Evolutionary conservation across 1,140 invertebrate genomes (phyloP).

Genomic region (Aphaenogaster ashmeadi): DNA sequence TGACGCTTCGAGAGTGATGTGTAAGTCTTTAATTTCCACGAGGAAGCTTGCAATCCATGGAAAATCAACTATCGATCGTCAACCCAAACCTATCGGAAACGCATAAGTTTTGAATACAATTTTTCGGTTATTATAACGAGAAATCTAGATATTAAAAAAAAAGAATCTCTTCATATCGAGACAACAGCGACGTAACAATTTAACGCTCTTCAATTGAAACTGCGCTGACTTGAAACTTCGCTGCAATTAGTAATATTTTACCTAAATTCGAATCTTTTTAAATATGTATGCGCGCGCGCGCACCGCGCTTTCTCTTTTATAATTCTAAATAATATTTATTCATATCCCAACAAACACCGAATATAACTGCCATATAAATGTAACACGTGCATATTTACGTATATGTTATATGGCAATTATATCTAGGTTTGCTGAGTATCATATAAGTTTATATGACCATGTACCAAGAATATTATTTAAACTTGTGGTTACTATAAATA

Average conservation of each 20-base stretch:
- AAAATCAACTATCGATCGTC: slow-evolving; percentile 33
- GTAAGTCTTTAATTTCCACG: not conserved
- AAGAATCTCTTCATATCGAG: slow-evolving; percentile 12
- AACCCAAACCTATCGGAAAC: not conserved
- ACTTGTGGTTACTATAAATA: slow-evolving; percentile 27
- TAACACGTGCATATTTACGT: too few species aligned
- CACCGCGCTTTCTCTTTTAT: not conserved
- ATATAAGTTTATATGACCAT: slow-evolving; percentile 34
- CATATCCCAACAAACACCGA: not conserved
- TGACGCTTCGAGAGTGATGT: not conserved
- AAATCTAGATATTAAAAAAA: slow-evolving; percentile 21
- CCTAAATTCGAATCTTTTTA: not conserved
- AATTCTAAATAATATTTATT: slow-evolving; percentile 23
- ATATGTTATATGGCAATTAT: too few species aligned
- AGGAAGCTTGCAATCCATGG: not conserved
- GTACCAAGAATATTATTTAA: slow-evolving; percentile 46
- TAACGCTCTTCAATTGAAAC: not conserved
- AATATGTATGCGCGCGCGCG: slow-evolving; percentile 6
- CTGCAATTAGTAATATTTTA: slow-evolving; percentile 18
- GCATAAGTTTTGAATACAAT: not conserved
- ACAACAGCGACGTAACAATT: not conserved
- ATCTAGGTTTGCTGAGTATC: not conserved
- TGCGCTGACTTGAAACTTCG: not conserved
- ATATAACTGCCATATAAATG: too few species aligned
- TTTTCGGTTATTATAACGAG: not conserved